phyloP scores from a whole-genome alignment of 2,113 vertebrate genomes.

The Seriola rivoliana region DNA sequence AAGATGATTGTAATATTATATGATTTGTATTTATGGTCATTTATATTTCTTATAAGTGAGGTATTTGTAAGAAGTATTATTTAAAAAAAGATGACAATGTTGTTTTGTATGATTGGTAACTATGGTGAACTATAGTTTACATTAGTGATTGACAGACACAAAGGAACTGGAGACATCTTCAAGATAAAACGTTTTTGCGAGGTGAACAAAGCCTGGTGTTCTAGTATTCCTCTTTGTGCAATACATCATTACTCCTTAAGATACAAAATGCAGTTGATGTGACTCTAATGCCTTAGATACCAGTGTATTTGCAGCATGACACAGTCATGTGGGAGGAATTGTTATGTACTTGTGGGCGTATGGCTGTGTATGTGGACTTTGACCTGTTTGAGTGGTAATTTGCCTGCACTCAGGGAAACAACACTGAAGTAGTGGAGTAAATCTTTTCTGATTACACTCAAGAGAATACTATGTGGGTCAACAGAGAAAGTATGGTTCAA shows the following conservation, averaged over 20 bases:
- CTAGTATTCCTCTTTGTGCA: conserved; percentile 59
- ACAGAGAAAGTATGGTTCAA: background rate
- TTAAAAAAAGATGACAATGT: background rate
- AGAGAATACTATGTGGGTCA: background rate
- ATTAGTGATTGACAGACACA: background rate
- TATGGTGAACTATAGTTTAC: background rate
- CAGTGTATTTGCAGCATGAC: conserved; percentile 34
- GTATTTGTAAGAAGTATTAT: too few species aligned
- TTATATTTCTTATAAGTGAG: too few species aligned
- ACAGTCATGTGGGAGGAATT: conserved; percentile 18
- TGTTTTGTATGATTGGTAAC: background rate
- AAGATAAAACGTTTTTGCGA: background rate
- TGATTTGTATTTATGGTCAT: background rate
- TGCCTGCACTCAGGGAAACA: conserved; percentile 3
- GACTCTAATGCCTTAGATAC: conserved; percentile 44
- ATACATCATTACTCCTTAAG: background rate
- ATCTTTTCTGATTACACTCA: background rate
- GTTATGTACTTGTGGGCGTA: background rate
- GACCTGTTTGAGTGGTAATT: conserved; percentile 18
- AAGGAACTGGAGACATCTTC: background rate
- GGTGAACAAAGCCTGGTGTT: background rate
- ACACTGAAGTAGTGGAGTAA: background rate
- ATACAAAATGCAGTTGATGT: conserved; percentile 30
- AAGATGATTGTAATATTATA: background rate
- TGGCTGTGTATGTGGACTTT: background rate